phyloP scores from a whole-genome alignment of 2,113 vertebrate species.

The Thoracochromis brauschi region DNA sequence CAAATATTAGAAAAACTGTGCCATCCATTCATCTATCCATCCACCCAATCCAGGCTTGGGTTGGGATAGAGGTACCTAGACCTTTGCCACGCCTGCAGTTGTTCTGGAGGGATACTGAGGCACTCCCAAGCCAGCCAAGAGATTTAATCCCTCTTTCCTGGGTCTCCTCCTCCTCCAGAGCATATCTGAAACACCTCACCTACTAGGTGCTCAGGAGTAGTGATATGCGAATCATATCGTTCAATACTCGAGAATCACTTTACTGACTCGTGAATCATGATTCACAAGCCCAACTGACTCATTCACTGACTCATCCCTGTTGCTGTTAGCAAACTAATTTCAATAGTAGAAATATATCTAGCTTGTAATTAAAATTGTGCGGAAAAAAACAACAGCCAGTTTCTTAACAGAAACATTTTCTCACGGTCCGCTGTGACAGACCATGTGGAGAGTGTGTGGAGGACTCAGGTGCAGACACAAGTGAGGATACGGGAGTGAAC shows the following conservation, averaged over 20 bases:
- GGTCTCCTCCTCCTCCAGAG: background rate
- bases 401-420: background rate
- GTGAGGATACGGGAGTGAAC: too few species aligned
- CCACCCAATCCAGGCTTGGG: background rate
- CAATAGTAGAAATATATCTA: background rate
- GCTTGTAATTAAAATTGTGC: background rate
- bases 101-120: background rate
- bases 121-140: background rate
- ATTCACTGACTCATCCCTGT: background rate
- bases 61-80: background rate
- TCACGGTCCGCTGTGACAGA: too few species aligned
- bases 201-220: background rate
- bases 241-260: background rate
- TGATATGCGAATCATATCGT: background rate
- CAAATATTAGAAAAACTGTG: background rate
- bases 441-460: too few species aligned
- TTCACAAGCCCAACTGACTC: background rate
- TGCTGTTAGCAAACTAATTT: background rate
- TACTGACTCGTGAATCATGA: background rate
- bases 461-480: too few species aligned
- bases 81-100: background rate
- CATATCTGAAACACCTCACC: background rate
- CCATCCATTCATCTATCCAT: background rate
- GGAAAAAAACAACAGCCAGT: background rate
- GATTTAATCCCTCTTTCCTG: background rate